Evolutionary conservation across 2,888 invertebrate genomes (phyloP), one percentile per base, ranked within the genome.

Genomic region (Crematogaster levior): DNA sequence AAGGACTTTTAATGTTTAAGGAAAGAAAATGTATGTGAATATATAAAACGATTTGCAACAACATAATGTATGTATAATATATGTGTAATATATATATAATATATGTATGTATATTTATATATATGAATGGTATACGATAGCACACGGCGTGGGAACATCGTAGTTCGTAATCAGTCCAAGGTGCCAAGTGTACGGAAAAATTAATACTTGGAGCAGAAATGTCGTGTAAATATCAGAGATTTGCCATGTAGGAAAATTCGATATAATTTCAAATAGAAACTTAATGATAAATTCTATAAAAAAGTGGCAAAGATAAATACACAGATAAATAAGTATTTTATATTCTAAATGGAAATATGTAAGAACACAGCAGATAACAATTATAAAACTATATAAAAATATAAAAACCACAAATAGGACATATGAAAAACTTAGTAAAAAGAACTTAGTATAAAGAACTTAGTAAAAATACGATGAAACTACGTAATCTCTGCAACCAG

Each of bases 91-190:
- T n/a, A 43, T 5, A 43, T 1, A 43, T 15, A 15, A n/a, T 43
- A 7, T 7, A 12, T n/a, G 18, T 46, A 7, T 7, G n/a, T n/a
- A 5, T 2, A n/a, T n/a, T 6, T n/a, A 18, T 18, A 18, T 46
- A 18, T 46, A 46, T 18, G n/a, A 46, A 18, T 5, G 21, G 34
- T 21, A 46, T 60, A 48, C 51, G 58, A 6, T 43, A 24, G 61
- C 51, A 56, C 56, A 68, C 18, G 60, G 7, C 24, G 56, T 70
- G 43, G 15, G 68, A 56, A 56, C 43, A 70, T 43, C 30, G 53
- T 68, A 43, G 27, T 34, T 75, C 65, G 65, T 75, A 75, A 75
- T 75, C 51, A 75, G 75, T 65, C 40, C 53, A 56, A 70, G 43
- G 70, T 70, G 77, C 70, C 70, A 70, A 56, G 70, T 53, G 10